Evolutionary conservation across 2,113 vertebrate genomes (phyloP).

Genomic region (Alouatta palliata): DNA sequence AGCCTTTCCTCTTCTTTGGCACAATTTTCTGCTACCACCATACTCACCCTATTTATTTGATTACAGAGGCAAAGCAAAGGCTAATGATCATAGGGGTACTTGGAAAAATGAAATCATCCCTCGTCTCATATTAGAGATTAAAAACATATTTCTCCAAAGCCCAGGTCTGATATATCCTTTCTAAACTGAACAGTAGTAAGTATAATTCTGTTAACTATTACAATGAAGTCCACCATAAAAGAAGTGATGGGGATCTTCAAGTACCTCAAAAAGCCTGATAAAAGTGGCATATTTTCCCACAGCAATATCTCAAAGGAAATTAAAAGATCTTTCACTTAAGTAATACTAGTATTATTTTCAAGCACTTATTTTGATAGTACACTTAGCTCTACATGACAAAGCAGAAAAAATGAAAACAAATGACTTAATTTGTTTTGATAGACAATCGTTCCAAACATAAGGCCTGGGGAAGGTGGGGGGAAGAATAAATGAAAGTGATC

Average conservation of each 20-base stretch:
- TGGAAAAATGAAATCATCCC: background rate
- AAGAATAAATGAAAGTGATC: background rate
- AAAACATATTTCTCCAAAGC: background rate
- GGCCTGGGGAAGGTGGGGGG: background rate
- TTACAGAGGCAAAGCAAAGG: background rate
- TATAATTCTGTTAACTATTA: background rate
- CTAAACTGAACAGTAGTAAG: background rate
- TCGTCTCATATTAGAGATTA: background rate
- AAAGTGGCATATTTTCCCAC: background rate
- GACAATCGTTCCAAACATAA: slow-evolving; percentile 36
- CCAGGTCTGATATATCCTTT: background rate
- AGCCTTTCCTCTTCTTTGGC: background rate
- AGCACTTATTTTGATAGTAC: slow-evolving; percentile 24
- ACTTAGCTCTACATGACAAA: background rate
- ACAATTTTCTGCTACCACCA: background rate
- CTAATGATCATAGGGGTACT: background rate
- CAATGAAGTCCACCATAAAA: background rate
- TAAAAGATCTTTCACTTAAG: background rate
- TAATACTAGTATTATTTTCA: too few species aligned
- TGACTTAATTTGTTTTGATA: slow-evolving; percentile 29
- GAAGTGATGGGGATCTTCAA: background rate
- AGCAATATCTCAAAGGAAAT: background rate
- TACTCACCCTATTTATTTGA: background rate
- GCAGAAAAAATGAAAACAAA: slow-evolving; percentile 39
- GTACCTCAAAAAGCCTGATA: background rate